These are phyloP conservation scores for Saimiri boliviensis DNA, from an alignment of 2,113 vertebrate genomes.

Conservation along the genomic window DNA sequence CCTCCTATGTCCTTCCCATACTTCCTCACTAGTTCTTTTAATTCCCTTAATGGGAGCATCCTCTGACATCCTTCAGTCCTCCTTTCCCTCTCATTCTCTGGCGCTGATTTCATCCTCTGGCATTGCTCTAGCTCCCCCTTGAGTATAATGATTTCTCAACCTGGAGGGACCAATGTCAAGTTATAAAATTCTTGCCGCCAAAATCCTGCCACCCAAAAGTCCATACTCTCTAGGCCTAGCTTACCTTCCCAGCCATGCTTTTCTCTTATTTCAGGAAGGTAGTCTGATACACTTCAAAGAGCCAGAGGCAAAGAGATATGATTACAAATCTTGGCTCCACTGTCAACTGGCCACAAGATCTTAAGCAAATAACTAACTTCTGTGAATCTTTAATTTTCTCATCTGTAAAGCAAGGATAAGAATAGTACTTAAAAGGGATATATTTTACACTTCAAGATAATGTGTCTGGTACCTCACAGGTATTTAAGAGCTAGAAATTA, in stretches of 20 bases:
- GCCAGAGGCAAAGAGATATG: constrained; percentile 6
- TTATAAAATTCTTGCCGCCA: not conserved
- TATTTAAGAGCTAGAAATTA: not conserved
- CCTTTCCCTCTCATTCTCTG: not conserved
- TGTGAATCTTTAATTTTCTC: constrained; percentile 38
- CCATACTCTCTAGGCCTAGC: not conserved
- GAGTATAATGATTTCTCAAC: not conserved
- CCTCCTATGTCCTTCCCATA: not conserved
- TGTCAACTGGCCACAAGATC: not conserved
- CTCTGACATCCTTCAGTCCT: not conserved
- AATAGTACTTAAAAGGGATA: not conserved
- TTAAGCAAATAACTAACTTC: constrained; percentile 2
- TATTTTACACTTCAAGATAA: not conserved
- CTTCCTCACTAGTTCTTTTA: not conserved
- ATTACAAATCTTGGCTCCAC: not conserved
- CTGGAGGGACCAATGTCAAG: not conserved
- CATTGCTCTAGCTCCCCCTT: not conserved
- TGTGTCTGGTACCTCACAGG: not conserved
- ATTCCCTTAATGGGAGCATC: not conserved
- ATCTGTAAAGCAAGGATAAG: constrained; percentile 21
- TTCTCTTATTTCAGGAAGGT: not conserved
- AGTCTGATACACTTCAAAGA: constrained; percentile 1
- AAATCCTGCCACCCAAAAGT: not conserved
- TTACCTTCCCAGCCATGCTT: constrained; percentile 6
- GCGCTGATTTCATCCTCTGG: not conserved